Evolutionary conservation across 2,113 vertebrate genomes (phyloP), one percentile per base, ranked within the genome.

Genomic region (Ptychochromis oligacanthus): DNA sequence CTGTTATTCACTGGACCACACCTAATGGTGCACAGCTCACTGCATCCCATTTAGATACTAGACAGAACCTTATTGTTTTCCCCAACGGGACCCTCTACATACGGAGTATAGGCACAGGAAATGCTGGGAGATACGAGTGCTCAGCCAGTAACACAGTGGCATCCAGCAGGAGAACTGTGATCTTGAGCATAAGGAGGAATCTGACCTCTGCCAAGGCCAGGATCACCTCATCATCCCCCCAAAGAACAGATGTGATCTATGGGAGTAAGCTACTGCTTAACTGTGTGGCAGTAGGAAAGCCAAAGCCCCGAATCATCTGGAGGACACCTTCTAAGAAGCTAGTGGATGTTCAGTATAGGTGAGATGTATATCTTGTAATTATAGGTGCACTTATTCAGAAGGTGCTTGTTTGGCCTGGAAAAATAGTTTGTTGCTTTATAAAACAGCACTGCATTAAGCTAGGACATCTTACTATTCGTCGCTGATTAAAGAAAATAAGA

Each of bases 81-180:
- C 97, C 97, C 52, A 99, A 99, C 15, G 98, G 98, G 4, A 99
- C 98, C 1, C 96, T 99, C 1, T 93, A 95, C 75, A 95, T 99
- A 64, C 95, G 92, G 13, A 90, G 87, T 0, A 49, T 97, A 1
- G 90, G 92, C 1, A 88, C 83, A 1, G 89, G 65, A 43, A 94
- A 98, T 83, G 92, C 93, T 8, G 98, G 98, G 4, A 95, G 72
- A 57, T 99, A 99, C 0, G 95, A 97, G 81, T 99, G 98, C 55
- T 90, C 94, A 77, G 97, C 96, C 7, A 94, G 95, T 75, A 99
- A 97, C 34, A 46, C 87, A 10, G 93, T 97, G 65, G 97, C 96
- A 5, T 85, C 94, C 4, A 95, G 97, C 56, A 95, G 90, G 62
- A 96, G 97, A 88, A 91, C 76, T 0, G 85, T 98, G 11, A 87